These are phyloP conservation scores for Sebastes itinus DNA, from an alignment of 2,797 vertebrate species.

Conservation along the genomic window DNA sequence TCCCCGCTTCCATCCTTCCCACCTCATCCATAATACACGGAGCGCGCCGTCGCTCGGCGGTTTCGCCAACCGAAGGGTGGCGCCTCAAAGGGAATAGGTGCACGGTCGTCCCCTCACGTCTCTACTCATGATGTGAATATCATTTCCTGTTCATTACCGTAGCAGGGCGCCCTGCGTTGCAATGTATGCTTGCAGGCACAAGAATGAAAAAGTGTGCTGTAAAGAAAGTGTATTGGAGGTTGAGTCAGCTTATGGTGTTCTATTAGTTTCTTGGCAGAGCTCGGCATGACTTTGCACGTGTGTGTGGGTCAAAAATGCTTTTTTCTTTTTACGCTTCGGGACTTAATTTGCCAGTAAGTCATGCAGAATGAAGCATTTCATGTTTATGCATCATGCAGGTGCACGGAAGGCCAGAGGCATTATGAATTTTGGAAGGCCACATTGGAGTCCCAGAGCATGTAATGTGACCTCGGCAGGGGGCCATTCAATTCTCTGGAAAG, in stretches of 20 bases:
- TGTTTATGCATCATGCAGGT: conserved; percentile 37
- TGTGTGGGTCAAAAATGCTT: not conserved
- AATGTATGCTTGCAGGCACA: not conserved
- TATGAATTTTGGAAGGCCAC: conserved; percentile 9
- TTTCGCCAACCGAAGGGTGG: conserved; percentile 13
- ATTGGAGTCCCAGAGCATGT: not conserved
- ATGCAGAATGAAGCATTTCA: conserved; percentile 15
- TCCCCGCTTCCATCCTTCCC: conserved; percentile 3
- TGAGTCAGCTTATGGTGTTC: not conserved
- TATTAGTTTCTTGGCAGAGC: not conserved
- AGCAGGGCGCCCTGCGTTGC: not conserved
- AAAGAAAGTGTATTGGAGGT: not conserved
- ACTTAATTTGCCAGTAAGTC: conserved; percentile 4
- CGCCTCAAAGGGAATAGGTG: conserved; percentile 45
- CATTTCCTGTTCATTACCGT: conserved; percentile 30
- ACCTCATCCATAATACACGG: conserved; percentile 67
- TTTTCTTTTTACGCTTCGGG: not conserved
- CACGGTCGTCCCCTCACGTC: not conserved
- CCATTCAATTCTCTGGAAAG: not conserved
- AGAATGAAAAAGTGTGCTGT: not conserved
- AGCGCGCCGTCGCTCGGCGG: not conserved
- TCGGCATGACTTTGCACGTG: not conserved
- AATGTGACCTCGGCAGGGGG: not conserved
- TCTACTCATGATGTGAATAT: conserved; percentile 36
- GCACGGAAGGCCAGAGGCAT: not conserved